These are phyloP conservation scores for Fulmarus glacialis DNA, from an alignment of 2,113 vertebrate species.

Conservation along the genomic window DNA sequence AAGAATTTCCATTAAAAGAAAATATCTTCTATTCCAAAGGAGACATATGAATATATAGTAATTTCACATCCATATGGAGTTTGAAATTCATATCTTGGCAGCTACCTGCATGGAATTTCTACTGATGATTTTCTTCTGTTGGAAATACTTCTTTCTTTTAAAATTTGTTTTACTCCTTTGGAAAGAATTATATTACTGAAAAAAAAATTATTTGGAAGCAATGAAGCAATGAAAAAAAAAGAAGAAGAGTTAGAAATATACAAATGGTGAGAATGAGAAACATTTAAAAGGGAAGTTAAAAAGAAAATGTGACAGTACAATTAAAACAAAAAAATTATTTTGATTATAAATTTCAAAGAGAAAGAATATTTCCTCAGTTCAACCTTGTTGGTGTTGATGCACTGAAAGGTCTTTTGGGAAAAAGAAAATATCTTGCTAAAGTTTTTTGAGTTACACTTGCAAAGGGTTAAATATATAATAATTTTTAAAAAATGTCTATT, in stretches of 20 bases:
- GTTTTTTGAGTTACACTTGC: not conserved
- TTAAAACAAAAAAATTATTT: not conserved
- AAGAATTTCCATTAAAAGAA: not conserved
- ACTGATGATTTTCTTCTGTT: constrained; percentile 24
- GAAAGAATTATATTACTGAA: not conserved
- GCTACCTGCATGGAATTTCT: constrained; percentile 4
- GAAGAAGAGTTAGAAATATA: not conserved
- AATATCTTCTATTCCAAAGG: not conserved
- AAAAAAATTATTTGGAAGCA: not conserved
- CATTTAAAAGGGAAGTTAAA: not conserved
- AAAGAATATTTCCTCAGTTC: not conserved
- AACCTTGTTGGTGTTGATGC: not conserved
- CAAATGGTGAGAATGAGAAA: not conserved
- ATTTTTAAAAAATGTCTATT: not conserved
- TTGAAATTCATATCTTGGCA: constrained; percentile 29
- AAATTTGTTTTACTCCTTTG: not conserved
- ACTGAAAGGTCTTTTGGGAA: not conserved
- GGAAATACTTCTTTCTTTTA: not conserved
- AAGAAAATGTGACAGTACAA: not conserved
- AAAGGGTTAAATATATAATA: not conserved
- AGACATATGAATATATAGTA: not conserved
- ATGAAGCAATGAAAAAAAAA: not conserved
- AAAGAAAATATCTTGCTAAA: not conserved
- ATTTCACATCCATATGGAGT: constrained; percentile 18
- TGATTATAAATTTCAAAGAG: not conserved